Base-by-base conservation (phyloP, 2,888 invertebrate species). In the Eumerus sabulonum region DNA sequence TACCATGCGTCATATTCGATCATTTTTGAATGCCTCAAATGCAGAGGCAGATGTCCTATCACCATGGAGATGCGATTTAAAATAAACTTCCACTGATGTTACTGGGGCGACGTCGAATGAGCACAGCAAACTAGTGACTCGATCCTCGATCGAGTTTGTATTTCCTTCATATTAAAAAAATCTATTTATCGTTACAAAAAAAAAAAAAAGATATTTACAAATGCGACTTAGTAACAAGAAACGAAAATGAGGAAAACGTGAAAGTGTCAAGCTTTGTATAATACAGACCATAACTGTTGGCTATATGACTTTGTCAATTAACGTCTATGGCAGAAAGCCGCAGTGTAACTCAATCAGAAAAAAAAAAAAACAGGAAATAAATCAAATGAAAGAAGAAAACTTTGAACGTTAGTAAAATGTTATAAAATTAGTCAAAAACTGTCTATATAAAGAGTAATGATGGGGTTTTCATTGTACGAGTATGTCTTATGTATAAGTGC, bases 401-500 rank as follows among this genome's bases (percentile, higher is more conserved):
- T 16, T 36, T 17, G n/a, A 60, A 36, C 38, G 35, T 38, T 57
- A 51, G 16, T 56, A 38, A 48, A 50, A 60, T 36, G 13, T 45
- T 0, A 57, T 27, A 11, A 13, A 44, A 44, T 14, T n/a, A 12
- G 12, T 18, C 38, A 12, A 17, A 27, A 45, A 36, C 36, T 17
- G 50, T 57, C 11, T 53, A 48, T 59, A 53, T 68, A 27, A 3
- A 68, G 40, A 48, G 62, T 63, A 47, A 56, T 54, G 36, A 56
- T 57, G 66, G 72, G 57, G 71, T 35, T 71, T 66, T 7, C 7
- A 7, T 27, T 27, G 27, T 2, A n/a, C n/a, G n/a, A 38, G 57
- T 74, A 63, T 71, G n/a, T 35, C 1, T 12, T 35, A 51, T 50
- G 60, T 64, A 51, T 66, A 66, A 36, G 71, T 76, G 76, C 76